Base-by-base conservation (phyloP, 1,140 invertebrate genomes). In the Scaptomyza graminum region DNA sequence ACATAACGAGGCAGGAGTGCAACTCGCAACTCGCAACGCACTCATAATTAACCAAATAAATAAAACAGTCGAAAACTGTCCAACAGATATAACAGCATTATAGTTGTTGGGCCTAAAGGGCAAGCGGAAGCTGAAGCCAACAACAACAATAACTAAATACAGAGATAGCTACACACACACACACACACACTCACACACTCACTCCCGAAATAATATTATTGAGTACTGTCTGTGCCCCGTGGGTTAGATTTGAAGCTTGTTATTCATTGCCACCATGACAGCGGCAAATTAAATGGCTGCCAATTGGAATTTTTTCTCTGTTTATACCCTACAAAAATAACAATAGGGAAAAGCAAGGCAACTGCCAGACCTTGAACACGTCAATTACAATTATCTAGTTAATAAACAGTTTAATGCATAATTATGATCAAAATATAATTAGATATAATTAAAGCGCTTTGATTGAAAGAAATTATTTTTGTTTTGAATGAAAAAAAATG, bases 41-140 rank as follows among this genome's bases (percentile, higher is more conserved):
- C 54, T 74, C 78, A 85, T 85, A 85, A 85, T 85, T 85, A 85
- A 85, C 82, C 81, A 87, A 78, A 85, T 85, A 85, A 87, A 85
- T 87, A 87, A 85, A 78, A 87, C 79, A 82, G 70, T 75, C 64
- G 70, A 82, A 77, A 65, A 74, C 57, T 68, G 80, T 64, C 70
- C 69, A 54, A 39, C 63, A 47, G 55, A 67, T 67, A 72, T 60
- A 59, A 52, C 65, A 62, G 67, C 43, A 61, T 64, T 76, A 51
- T 61, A 49, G 44, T 34, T 18, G 43, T 64, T 71, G 43, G 51
- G 68, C 62, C 68, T 59, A 59, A 66, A 66, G 62, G 62, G 68
- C 57, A 71, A 59, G 31, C 68, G 68, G 68, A 71, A 66, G 68
- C 49, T 47, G 39, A 39, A 16, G 7, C 28, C 41, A 12, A 75